Conservation (phyloP, 2,888 invertebrate genomes). For the Phortica magna region DNA sequence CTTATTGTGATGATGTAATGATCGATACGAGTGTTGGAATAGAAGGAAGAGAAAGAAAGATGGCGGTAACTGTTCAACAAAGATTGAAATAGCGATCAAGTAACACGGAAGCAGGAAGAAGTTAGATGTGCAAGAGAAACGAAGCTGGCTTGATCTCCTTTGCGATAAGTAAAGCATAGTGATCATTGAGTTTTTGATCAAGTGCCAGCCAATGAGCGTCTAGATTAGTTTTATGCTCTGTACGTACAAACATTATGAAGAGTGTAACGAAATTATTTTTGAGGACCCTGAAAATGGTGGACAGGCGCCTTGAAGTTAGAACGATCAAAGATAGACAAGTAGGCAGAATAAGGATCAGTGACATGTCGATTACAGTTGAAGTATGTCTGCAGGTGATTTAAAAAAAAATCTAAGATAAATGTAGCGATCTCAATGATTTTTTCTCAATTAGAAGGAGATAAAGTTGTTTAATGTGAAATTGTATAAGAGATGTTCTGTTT, state of each 20-base stretch:
- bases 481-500: no score
- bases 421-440: no score
- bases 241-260: background rate
- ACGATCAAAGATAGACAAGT: background rate
- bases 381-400: no score
- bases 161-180: background rate
- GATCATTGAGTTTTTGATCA: background rate
- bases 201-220: background rate
- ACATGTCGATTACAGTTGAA: no score
- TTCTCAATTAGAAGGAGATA: no score
- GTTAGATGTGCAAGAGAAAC: background rate
- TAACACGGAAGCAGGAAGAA: background rate
- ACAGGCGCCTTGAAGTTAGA: background rate
- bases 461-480: no score
- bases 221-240: background rate
- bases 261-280: background rate
- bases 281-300: background rate
- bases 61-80: background rate
- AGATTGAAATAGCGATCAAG: no score
- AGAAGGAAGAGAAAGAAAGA: background rate
- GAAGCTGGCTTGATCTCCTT: background rate
- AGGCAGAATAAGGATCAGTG: no score
- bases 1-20: constrained; percentile 22
- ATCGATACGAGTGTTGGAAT: background rate
- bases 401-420: no score